Evolutionary conservation across 2,113 vertebrate species (phyloP).

Genomic region (Rhynchopsitta pachyrhyncha): DNA sequence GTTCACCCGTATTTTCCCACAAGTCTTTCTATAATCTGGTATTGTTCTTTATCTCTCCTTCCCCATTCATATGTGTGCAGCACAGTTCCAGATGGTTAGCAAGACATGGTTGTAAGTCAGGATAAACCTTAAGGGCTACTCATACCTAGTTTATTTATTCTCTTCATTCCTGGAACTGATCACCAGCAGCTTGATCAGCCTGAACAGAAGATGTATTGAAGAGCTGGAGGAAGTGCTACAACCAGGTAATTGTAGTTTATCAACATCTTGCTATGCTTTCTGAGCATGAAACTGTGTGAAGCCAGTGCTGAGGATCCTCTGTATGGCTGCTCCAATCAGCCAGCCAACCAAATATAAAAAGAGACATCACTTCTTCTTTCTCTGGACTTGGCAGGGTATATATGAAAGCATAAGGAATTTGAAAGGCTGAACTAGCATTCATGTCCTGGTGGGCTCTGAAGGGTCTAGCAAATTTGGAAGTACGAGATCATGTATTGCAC

Average conservation of each 20-base stretch:
- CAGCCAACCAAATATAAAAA: background rate
- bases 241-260: background rate
- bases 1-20: background rate
- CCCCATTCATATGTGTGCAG: background rate
- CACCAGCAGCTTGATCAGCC: background rate
- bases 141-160: background rate
- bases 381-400: background rate
- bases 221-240: background rate
- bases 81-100: background rate
- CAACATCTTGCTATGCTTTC: background rate
- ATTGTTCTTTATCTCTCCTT: background rate
- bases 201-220: background rate
- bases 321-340: background rate
- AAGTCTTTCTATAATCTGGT: background rate
- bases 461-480: background rate
- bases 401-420: background rate
- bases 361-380: background rate
- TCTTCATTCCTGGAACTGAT: background rate
- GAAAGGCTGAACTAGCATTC: background rate
- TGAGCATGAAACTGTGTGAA: background rate
- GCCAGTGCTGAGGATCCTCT: background rate
- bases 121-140: background rate
- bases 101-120: background rate
- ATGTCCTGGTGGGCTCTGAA: background rate
- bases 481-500: background rate